Evolutionary conservation across 2,113 vertebrate genomes (phyloP), one percentile per base, ranked within the genome.

Genomic region (Apodemus speciosus): DNA sequence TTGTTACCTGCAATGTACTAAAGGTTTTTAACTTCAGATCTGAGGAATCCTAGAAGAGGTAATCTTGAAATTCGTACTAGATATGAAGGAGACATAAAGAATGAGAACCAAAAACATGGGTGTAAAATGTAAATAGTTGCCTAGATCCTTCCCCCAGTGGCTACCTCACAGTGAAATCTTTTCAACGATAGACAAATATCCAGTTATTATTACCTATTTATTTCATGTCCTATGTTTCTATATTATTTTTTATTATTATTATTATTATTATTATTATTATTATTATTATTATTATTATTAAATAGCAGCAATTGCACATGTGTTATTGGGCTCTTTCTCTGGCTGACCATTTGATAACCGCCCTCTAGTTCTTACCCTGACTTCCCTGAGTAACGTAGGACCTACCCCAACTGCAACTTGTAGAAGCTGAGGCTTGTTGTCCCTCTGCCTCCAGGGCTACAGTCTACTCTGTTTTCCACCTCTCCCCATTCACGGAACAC

Each of bases 11-110:
- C 25, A 51, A 60, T 43, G 14, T 85, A 49, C 72, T 83, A 75
- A 94, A 32, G 84, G 49, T 86, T 93, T 86, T 75, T 87, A 85
- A 96, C 91, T 88, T 92, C 66, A 88, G 72, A 85, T 49, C 46
- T 40, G 64, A 83, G 62, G 30, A 51, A 38, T 16, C 5, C 23
- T 73, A 15, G 91, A 88, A 91, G 94, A 85, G 76, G 21, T 18
- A 90, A 85, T 46, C 60, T 40, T 77, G 40, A 95, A 68, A 94
- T 68, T 87, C 62, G 25, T 51, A 66, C 92, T 46, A 80, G 43
- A 77, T 20, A 89, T 88, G 40, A 38, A 6, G 79, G 71, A 27
- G n/a, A 35, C 21, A 64, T 25, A 84, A 84, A 92, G 64, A 32
- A 66, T 11, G 64, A 66, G 5, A 49, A 66, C 75, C 46, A 35